Base-by-base conservation (phyloP, 2,797 vertebrate species). In the Bufotes viridis region DNA sequence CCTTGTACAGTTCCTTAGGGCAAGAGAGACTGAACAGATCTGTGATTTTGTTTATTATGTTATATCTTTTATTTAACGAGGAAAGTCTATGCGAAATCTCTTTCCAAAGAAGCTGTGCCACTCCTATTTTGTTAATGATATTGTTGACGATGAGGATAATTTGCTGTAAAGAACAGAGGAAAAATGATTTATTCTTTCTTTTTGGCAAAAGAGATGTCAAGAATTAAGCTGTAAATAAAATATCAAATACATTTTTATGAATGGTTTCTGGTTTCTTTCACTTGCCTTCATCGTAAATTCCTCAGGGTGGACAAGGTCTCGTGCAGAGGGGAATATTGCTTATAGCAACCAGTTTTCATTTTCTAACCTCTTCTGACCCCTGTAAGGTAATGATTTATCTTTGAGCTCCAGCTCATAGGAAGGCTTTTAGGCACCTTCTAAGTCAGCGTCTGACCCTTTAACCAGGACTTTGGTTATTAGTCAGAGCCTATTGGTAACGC, bases 1-100 rank as follows among this genome's bases (percentile, higher is more conserved):
- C 93, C 92, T 95, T 95, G 93, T 95, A 91, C 91, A 95, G 92
- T 92, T 90, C 92, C 93, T 90, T 95, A 93, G 95, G 96, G 96
- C 96, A 93, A 94, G 91, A 93, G 57, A 90, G 87, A 82, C 14
- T 87, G 34, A 81, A 89, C 63, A 82, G 87, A 91, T 92, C 91
- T 92, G 87, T 91, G 92, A 92, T 91, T 91, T 92, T 92, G 91
- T 92, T 90, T 1, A 91, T 86, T 90, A 89, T 76, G 22, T 91
- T 67, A 14, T 69, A 90, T 90, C 63, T 93, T 93, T 92, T 91
- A 90, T 88, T 92, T 80, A 90, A 67, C 87, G 87, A 89, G 91
- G 90, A 84, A 80, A 49, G 81, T 90, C 76, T 82, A 83, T 82
- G 88, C 90, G 90, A 91, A 90, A 92, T 90, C 92, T 90, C 79